Evolutionary conservation across 2,797 vertebrate genomes (phyloP), one percentile per base, ranked within the genome.

Genomic region (Limnodromus scolopaceus): DNA sequence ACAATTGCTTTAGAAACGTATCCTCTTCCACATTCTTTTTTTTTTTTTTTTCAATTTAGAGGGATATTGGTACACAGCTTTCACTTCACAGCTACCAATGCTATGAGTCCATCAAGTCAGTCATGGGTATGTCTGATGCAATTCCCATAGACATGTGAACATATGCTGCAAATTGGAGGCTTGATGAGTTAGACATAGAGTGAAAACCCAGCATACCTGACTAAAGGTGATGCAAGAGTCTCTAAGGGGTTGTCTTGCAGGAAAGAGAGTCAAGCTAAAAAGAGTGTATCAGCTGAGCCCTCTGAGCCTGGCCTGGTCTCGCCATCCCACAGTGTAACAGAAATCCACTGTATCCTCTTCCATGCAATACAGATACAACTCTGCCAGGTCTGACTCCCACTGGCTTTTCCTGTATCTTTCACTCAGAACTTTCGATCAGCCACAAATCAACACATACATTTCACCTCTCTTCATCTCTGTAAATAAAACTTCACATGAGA

Each of bases 81-180:
- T 58, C 15, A 38, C 53, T 58, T 65, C n/a, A 65, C 38, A 45
- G 16, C 30, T 53, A 34, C 24, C 25, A 39, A 46, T 68, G 9
- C 5, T 53, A 43, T 38, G 19, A 34, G 68, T 14, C 16, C 46
- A n/a, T 20, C 38, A 65, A 38, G 23, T 68, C 61, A 60, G 19
- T 53, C n/a, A 13, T 0, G 1, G 16, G 9, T 38, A 28, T 20
- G 23, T 45, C 53, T 88, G n/a, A n/a, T 45, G n/a, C 1, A 0
- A 51, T 65, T 49, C 53, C 27, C 38, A 30, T 30, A 48, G 16
- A 16, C 3, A 46, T 19, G 24, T 70, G 75, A 79, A 41, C 6
- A 7, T 57, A n/a, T 51, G 45, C 60, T 66, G 38, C 13, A n/a
- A 16, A 53, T 12, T 38, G 13, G 16, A n/a, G 23, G 24, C 15